phyloP scores from a whole-genome alignment of 2,888 invertebrate species.

The Drosophila tanythrix region DNA sequence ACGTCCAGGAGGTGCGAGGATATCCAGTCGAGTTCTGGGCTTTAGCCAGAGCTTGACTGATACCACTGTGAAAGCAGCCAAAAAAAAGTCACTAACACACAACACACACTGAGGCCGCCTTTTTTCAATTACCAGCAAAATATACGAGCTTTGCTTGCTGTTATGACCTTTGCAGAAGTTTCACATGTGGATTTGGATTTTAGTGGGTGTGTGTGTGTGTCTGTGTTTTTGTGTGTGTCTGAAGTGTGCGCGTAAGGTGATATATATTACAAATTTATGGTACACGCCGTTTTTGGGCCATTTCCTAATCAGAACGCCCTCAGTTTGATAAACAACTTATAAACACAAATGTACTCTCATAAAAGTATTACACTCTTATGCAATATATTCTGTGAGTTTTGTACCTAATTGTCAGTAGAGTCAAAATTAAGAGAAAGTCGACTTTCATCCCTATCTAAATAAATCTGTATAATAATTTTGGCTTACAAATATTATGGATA shows the following conservation, averaged over 20 bases:
- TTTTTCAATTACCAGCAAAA: conserved; percentile 75
- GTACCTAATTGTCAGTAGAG: background rate
- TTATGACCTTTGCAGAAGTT: conserved; percentile 72
- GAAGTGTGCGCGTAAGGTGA: conserved; percentile 58
- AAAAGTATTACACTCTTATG: conserved; percentile 30
- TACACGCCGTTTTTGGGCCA: conserved; percentile 32
- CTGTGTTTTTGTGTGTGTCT: background rate
- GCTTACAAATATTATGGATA: background rate
- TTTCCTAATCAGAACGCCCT: conserved; percentile 47
- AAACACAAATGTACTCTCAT: conserved; percentile 35
- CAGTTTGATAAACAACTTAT: conserved; percentile 54
- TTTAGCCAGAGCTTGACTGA: conserved; percentile 62
- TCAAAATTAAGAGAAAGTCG: background rate
- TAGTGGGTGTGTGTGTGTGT: conserved; percentile 1
- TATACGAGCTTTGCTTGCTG: conserved; percentile 72
- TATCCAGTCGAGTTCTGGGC: conserved; percentile 45
- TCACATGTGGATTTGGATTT: conserved; percentile 41
- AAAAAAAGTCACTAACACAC: conserved; percentile 44
- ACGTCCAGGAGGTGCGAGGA: conserved; percentile 52
- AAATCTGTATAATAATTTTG: background rate
- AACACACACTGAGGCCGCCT: conserved; percentile 53
- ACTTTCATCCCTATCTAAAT: background rate
- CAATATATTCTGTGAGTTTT: conserved; percentile 8
- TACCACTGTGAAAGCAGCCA: conserved; percentile 66
- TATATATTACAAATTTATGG: conserved; percentile 73